Conservation (phyloP, 2,888 invertebrate genomes). For the Eulithis testata region DNA sequence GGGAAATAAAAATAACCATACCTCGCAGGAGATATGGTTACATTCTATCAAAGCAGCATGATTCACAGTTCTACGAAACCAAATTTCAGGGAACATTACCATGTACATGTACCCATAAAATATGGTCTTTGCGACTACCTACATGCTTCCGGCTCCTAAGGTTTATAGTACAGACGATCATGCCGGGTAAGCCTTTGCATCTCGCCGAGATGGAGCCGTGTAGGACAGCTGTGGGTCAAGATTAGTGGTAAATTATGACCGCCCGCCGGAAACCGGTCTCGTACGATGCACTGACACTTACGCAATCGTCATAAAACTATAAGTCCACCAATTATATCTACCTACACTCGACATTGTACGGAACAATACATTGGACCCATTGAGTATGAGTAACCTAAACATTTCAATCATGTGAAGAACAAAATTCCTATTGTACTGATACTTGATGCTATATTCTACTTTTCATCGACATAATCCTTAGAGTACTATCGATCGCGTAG, state of each 20-base stretch:
- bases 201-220: constrained; percentile 61
- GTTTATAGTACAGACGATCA: constrained; percentile 49
- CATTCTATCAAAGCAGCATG: constrained; percentile 4
- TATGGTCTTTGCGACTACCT: constrained; percentile 47
- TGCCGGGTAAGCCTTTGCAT: constrained; percentile 54
- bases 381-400: constrained; percentile 41
- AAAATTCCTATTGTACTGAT: constrained; percentile 12
- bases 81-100: constrained; percentile 13
- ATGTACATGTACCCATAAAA: constrained; percentile 11
- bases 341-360: constrained; percentile 32
- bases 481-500: constrained; percentile 70
- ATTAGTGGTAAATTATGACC: constrained; percentile 74
- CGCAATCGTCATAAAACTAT: constrained; percentile 54
- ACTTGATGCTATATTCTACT: constrained; percentile 9
- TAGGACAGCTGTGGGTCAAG: constrained; percentile 77
- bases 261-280: constrained; percentile 66
- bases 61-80: constrained; percentile 21
- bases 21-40: too few relatives aligned
- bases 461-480: constrained; percentile 46
- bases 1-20: too few relatives aligned
- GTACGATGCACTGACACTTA: constrained; percentile 66
- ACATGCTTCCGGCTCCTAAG: constrained; percentile 58
- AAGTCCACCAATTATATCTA: constrained; percentile 45
- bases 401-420: constrained; percentile 21
- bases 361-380: constrained; percentile 15